Evolutionary conservation across 2,888 invertebrate genomes (phyloP).

Genomic region (Tiliacea citrago): DNA sequence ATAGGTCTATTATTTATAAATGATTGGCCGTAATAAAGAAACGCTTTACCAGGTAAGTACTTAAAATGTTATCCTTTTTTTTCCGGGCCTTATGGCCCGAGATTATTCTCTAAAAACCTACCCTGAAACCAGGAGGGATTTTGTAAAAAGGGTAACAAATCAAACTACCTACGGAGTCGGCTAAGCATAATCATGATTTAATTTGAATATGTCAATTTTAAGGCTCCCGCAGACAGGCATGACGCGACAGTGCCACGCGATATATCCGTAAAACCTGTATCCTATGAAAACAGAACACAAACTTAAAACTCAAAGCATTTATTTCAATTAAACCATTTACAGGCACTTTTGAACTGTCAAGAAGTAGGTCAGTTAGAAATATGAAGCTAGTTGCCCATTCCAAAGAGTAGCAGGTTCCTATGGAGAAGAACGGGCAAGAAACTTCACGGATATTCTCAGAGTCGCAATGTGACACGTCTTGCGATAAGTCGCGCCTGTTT

Average conservation of each 20-base stretch:
- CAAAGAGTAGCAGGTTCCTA: too few relatives aligned
- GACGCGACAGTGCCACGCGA: too few relatives aligned
- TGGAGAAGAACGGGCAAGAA: too few relatives aligned
- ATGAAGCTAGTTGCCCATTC: too few relatives aligned
- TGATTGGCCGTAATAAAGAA: conserved; percentile 38
- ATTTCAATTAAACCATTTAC: too few relatives aligned
- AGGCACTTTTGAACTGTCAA: too few relatives aligned
- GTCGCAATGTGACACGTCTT: neutral
- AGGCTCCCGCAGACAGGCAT: neutral
- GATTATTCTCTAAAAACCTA: neutral
- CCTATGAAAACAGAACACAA: too few relatives aligned
- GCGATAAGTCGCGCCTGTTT: neutral
- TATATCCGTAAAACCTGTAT: too few relatives aligned
- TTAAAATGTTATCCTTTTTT: neutral
- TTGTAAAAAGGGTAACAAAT: neutral
- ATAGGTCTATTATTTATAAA: conserved; percentile 1
- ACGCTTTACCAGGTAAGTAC: conserved; percentile 13
- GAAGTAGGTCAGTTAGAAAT: too few relatives aligned
- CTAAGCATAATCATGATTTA: neutral
- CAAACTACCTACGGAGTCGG: neutral
- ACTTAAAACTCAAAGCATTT: too few relatives aligned
- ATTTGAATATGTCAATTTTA: neutral
- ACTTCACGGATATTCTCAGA: too few relatives aligned
- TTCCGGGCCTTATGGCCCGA: neutral
- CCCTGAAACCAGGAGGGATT: neutral